These are phyloP conservation scores for Drosophila niveifrons DNA, from an alignment of 2,888 invertebrate species.

Conservation along the genomic window DNA sequence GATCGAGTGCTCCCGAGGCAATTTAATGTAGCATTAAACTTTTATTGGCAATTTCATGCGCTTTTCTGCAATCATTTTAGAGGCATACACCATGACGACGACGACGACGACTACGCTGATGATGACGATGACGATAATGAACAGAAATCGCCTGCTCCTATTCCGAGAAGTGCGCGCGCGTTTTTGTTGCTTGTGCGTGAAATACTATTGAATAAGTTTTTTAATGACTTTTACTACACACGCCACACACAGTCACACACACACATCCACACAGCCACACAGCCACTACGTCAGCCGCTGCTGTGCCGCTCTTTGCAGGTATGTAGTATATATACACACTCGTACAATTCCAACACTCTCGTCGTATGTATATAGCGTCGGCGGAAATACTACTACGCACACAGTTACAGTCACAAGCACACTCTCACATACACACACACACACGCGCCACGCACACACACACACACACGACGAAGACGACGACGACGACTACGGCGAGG, in stretches of 20 bases:
- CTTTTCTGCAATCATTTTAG: slow-evolving; percentile 61
- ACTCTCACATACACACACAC: slow-evolving; percentile 39
- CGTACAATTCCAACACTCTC: not conserved
- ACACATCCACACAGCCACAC: slow-evolving; percentile 27
- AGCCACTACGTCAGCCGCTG: slow-evolving; percentile 60
- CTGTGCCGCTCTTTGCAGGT: slow-evolving; percentile 45
- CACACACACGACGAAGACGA: not conserved
- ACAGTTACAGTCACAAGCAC: slow-evolving; percentile 38
- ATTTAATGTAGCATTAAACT: slow-evolving; percentile 73
- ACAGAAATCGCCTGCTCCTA: slow-evolving; percentile 23
- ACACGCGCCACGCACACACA: slow-evolving; percentile 23
- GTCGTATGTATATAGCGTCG: slow-evolving; percentile 37
- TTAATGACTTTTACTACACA: slow-evolving; percentile 78
- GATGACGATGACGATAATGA: slow-evolving; percentile 33
- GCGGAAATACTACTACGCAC: slow-evolving; percentile 72
- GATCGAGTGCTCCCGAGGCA: slow-evolving; percentile 61
- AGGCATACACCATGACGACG: slow-evolving; percentile 32
- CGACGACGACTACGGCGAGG: slow-evolving; percentile 7
- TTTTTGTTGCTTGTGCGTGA: slow-evolving; percentile 55
- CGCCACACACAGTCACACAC: slow-evolving; percentile 31
- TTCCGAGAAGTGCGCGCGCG: slow-evolving; percentile 26
- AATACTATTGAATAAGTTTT: slow-evolving; percentile 76
- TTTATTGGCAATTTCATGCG: slow-evolving; percentile 68
- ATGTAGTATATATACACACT: slow-evolving; percentile 12
- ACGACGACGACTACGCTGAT: slow-evolving; percentile 29